These are phyloP conservation scores for Hemicordylus capensis DNA, from an alignment of 2,113 vertebrate species.

Conservation along the genomic window DNA sequence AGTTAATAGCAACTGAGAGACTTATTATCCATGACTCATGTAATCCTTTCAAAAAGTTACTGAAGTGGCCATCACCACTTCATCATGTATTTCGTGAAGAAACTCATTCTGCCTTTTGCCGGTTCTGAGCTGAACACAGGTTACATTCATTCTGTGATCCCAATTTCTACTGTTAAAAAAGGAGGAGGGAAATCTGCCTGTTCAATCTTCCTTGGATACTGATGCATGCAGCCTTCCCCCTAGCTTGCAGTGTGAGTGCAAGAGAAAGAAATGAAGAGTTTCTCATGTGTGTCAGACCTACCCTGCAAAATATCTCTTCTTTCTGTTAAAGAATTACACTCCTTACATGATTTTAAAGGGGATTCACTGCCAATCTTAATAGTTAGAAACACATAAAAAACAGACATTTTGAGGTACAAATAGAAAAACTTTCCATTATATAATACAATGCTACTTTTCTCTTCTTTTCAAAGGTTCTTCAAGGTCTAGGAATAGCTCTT, in stretches of 20 bases:
- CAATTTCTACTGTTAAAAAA: no score
- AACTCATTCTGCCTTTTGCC: no score
- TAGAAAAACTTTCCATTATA: neutral
- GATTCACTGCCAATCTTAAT: no score
- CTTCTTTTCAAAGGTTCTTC: neutral
- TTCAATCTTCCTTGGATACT: no score
- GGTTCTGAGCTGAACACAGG: no score
- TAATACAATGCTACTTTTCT: neutral
- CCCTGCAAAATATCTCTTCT: neutral
- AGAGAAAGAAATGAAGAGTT: neutral
- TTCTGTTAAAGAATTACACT: neutral
- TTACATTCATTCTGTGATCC: no score
- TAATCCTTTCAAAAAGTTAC: no score
- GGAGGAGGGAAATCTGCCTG: no score
- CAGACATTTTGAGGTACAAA: neutral
- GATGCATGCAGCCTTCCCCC: neutral
- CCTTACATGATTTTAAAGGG: neutral
- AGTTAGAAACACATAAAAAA: neutral
- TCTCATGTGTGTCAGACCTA: neutral
- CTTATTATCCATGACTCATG: no score
- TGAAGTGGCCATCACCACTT: no score
- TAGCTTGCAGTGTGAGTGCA: neutral
- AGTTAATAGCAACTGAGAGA: no score
- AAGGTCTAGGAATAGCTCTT: neutral
- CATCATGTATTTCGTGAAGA: no score